Base-by-base conservation (phyloP, 2,888 invertebrate species). In the Anagyrus pseudococci region DNA sequence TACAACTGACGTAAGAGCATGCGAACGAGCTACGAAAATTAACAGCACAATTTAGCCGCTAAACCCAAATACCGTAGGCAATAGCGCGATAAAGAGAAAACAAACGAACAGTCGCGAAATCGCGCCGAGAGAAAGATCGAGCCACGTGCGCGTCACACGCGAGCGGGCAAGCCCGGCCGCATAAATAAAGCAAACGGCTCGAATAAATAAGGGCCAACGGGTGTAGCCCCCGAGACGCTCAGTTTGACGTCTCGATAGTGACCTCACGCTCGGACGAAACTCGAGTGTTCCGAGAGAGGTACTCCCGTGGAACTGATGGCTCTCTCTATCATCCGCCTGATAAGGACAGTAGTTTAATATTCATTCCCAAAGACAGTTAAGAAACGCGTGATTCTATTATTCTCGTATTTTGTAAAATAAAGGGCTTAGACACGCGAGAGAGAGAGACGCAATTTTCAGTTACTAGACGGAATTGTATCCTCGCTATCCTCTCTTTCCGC, bases 141-240 rank as follows among this genome's bases (percentile, higher is more conserved):
- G 4, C 20, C 2, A 4, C 17, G 46, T 46, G 22, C 23, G 10
- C 22, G 22, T 46, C 2, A n/a, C 46, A 15, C 23, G 17, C 23
- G 23, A 22, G 23, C 15, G 15, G 46, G 2, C 46, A 20, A 13
- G 22, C 23, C 33, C 13, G 4, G 33, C 33, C 8, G 33, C 10
- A 37, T 64, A 64, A 64, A 64, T 59, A 64, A 55, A 50, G 20
- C 25, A 6, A 26, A 41, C 10, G 41, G 47, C 49, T 4, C 55
- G 47, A 59, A 64, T 59, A 64, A 64, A 64, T 59, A 62, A 54
- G 46, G 26, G 10, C 43, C 43, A 7, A n/a, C 46, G 29, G 25
- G 48, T 48, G 17, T 17, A 3, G 48, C n/a, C 17, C 23, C 48
- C 13, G 23, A 7, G 25, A 7, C 17, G 48, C 10, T 19, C 22